These are phyloP conservation scores for Drepana falcataria DNA, from an alignment of 2,888 invertebrate genomes.

Conservation along the genomic window DNA sequence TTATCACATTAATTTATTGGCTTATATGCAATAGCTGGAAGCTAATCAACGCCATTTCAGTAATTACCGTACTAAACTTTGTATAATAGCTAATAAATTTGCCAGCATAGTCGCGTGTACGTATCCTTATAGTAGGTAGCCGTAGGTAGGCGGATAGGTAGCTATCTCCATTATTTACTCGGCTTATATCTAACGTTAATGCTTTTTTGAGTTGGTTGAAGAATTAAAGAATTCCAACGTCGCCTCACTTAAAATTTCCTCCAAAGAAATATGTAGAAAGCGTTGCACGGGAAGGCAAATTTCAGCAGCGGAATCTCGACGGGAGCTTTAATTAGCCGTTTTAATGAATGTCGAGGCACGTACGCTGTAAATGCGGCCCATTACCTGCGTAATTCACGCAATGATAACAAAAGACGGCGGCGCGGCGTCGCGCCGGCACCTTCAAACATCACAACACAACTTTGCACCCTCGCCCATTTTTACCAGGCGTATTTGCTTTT, in stretches of 20 bases:
- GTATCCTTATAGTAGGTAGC: conserved; percentile 8
- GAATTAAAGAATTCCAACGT: conserved; percentile 31
- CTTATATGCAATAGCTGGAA: conserved; percentile 16
- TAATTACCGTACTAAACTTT: conserved; percentile 27
- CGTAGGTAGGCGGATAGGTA: conserved; percentile 10
- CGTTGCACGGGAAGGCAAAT: conserved; percentile 42
- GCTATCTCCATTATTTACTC: conserved; percentile 21
- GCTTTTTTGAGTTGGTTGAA: conserved; percentile 30
- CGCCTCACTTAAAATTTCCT: conserved; percentile 40
- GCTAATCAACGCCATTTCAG: conserved; percentile 25
- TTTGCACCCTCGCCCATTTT: conserved; percentile 11
- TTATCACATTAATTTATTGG: background rate
- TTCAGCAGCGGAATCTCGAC: conserved; percentile 53
- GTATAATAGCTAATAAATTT: conserved; percentile 23
- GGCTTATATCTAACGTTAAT: conserved; percentile 30
- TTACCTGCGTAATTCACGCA: conserved; percentile 71
- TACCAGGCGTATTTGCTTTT: conserved; percentile 5
- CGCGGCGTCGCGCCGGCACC: conserved; percentile 18
- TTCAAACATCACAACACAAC: conserved; percentile 20
- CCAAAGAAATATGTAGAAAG: conserved; percentile 49
- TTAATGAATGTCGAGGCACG: conserved; percentile 74
- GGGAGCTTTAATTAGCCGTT: conserved; percentile 68
- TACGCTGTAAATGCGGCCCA: conserved; percentile 68
- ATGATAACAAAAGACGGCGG: conserved; percentile 70
- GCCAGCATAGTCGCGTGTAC: conserved; percentile 15